Conservation (phyloP, 2,113 vertebrate genomes). For the Brachyistius frenatus region DNA sequence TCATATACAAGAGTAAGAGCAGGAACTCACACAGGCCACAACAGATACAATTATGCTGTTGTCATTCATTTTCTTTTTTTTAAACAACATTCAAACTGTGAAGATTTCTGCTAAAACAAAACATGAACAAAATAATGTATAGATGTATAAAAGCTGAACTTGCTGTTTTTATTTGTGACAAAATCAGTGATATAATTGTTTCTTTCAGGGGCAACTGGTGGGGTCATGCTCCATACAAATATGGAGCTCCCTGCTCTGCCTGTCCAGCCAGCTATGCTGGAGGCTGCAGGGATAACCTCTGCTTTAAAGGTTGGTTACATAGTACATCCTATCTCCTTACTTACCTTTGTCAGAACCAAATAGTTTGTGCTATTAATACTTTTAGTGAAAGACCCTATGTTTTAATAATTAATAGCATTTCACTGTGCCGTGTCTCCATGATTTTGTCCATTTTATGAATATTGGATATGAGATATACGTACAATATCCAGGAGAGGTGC, state of each 20-base stretch:
- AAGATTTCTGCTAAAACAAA: not conserved
- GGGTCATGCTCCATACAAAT: slow-evolving; percentile 97
- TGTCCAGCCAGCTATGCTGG: slow-evolving; percentile 97
- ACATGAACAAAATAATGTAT: too few species aligned
- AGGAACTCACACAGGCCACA: not conserved
- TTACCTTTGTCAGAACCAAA: too few species aligned
- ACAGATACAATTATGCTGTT: not conserved
- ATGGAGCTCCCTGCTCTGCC: slow-evolving; percentile 92
- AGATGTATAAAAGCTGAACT: not conserved
- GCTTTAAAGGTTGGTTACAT: slow-evolving; percentile 90
- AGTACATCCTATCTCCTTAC: too few species aligned
- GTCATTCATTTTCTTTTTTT: not conserved
- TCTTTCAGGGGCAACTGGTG: slow-evolving; percentile 94
- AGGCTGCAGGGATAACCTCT: slow-evolving; percentile 95
- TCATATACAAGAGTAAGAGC: not conserved
- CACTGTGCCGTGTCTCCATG: not conserved
- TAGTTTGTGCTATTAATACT: too few species aligned
- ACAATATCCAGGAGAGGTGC: not conserved
- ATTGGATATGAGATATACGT: too few species aligned
- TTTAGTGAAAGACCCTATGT: not conserved
- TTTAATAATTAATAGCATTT: not conserved
- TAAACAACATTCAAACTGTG: not conserved
- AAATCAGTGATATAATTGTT: not conserved
- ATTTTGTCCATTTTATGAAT: not conserved
- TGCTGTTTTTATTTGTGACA: not conserved